Evolutionary conservation across 2,113 vertebrate genomes (phyloP), one percentile per base, ranked within the genome.

Genomic region (Nematolebias whitei): DNA sequence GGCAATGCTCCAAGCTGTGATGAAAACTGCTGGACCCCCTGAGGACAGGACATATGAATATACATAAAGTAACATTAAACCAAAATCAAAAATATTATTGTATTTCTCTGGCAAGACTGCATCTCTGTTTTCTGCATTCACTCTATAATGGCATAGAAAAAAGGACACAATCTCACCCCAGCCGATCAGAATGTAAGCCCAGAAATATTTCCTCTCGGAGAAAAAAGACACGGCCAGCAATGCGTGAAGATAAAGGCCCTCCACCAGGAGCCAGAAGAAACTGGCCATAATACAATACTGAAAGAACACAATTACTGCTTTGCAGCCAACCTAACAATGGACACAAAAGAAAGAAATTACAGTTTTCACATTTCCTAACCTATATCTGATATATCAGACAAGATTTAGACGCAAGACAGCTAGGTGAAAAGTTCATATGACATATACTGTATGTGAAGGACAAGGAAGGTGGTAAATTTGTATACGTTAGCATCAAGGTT

Each of bases 251-350:
- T 99, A 99, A 58, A 98, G 72, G 1, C 97, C 95, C 69, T 99
- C 97, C 29, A 98, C 96, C 79, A 99, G 91, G 40, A 99, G 94
- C 97, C 97, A 99, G 91, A 98, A 97, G 92, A 95, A 98, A 87
- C 96, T 98, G 86, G 96, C 96, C 97, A 98, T 98, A 72, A 99
- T 83, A 3, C 96, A 96, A 63, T 99, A 99, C 63, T 98, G 97
- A 90, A 98, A 98, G 77, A 99, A 96, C 58, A 99, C 94, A 68
- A 99, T 91, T 3, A 92, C 93, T 1, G 93, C 95, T 88, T 97
- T 98, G 85, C 96, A 99, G 80, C 96, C 94, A 48, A 94, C 89
- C 96, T 98, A 89, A 20, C 14, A 66, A 66, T 5, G 35, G 26
- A 83, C 23, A 82, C 40, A 77, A 61, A 71, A 60, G 12, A 62